Percentiles rank a stretch among this genome's conserved stretches.
These are phyloP conservation scores for Orthosia gothica DNA, from an alignment of 2,888 invertebrate genomes.

Conservation along the genomic window DNA sequence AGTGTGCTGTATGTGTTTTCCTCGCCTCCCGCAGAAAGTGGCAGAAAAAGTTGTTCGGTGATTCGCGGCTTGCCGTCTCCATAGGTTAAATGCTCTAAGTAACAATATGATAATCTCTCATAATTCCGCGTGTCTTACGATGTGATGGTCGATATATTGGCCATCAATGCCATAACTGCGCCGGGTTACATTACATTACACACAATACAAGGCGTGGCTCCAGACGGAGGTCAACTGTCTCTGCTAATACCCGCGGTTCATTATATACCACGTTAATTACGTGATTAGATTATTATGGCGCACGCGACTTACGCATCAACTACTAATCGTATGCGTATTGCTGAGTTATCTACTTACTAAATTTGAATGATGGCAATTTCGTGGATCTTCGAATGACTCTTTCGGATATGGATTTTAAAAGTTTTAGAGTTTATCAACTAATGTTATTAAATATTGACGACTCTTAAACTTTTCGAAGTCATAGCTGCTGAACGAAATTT, in stretches of 20 bases:
- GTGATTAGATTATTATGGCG: constrained; percentile 1
- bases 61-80: too few species aligned
- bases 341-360: background rate
- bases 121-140: background rate
- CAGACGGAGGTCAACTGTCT: constrained; percentile 14
- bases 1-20: too few species aligned
- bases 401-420: background rate
- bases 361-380: background rate
- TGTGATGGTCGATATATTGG: constrained; percentile 26
- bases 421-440: background rate
- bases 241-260: constrained; percentile 12
- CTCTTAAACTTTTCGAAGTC: too few species aligned
- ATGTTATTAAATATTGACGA: too few species aligned
- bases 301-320: constrained; percentile 26
- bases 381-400: background rate
- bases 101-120: background rate
- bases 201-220: constrained; percentile 23
- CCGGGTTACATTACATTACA: constrained; percentile 14
- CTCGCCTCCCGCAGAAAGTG: too few species aligned
- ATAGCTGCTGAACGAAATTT: background rate
- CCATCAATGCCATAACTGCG: constrained; percentile 16
- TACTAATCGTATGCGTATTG: constrained; percentile 1
- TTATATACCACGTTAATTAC: constrained; percentile 30
- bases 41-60: too few species aligned
- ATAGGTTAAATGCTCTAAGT: too few species aligned